These are phyloP conservation scores for Protaetia brevitarsis DNA, from an alignment of 1,140 invertebrate species.

Conservation along the genomic window DNA sequence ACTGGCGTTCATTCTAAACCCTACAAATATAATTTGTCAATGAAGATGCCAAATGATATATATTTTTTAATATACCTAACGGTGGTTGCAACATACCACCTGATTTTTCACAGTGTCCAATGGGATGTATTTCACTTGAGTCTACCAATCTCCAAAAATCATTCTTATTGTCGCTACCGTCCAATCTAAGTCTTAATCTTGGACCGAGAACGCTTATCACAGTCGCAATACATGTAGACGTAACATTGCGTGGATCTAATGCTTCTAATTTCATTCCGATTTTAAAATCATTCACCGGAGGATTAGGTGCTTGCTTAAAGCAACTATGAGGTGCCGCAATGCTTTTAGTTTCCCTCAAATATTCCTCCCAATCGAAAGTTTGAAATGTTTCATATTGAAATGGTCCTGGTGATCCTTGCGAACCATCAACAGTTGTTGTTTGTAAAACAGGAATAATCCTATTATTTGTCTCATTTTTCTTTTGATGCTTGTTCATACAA, in stretches of 20 bases:
- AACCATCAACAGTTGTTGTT: constrained; percentile 44
- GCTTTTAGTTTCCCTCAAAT: constrained; percentile 71
- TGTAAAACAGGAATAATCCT: constrained; percentile 51
- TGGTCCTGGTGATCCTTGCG: constrained; percentile 57
- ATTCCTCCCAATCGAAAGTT: constrained; percentile 88
- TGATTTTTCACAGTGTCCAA: constrained; percentile 90
- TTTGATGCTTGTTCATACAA: constrained; percentile 78
- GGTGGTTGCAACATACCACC: constrained; percentile 66
- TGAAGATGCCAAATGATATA: background rate
- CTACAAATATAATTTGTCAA: constrained; percentile 48
- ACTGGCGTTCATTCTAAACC: constrained; percentile 94
- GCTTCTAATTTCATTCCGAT: constrained; percentile 95
- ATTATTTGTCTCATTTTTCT: constrained; percentile 60
- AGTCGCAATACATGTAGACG: constrained; percentile 94
- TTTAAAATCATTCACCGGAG: constrained; percentile 91
- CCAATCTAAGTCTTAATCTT: constrained; percentile 80
- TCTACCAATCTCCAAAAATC: constrained; percentile 97
- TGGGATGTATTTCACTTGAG: constrained; percentile 89
- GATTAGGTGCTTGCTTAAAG: constrained; percentile 85
- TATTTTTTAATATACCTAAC: constrained; percentile 33
- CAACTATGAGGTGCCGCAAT: constrained; percentile 78
- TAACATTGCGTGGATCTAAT: constrained; percentile 89
- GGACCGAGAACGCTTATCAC: constrained; percentile 90
- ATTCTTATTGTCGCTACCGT: constrained; percentile 97
- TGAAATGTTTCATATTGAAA: constrained; percentile 74